A percentile compares a stretch with the other conserved stretches of the same genome.
Conservation (phyloP, 1,140 invertebrate genomes). For the Lethrus apterus region DNA sequence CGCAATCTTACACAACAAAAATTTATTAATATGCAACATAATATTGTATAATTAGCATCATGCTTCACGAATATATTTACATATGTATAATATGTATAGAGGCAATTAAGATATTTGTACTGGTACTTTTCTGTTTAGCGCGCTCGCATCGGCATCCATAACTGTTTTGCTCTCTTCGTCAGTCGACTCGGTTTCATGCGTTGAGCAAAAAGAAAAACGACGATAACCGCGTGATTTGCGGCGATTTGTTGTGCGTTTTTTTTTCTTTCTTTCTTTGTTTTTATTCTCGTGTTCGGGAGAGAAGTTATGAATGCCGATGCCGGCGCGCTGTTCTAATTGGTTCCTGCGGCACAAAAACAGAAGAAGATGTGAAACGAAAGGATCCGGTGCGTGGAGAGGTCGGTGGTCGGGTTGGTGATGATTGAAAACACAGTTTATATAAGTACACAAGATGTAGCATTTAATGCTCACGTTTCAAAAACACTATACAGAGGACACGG, state of each 20-base stretch:
- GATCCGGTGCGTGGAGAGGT: constrained; percentile 23
- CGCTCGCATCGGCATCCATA: constrained; percentile 6
- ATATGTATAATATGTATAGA: constrained; percentile 16
- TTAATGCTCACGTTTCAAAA: constrained; percentile 59
- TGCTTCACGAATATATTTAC: constrained; percentile 16
- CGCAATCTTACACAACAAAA: constrained; percentile 16
- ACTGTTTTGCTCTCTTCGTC: constrained; percentile 8
- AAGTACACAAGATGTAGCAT: constrained; percentile 57
- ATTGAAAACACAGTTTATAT: constrained; percentile 45
- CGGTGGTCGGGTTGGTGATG: constrained; percentile 33
- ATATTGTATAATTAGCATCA: constrained; percentile 17
- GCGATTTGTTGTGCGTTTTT: too few species aligned
- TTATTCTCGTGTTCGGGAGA: not conserved
- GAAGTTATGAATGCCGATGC: constrained; percentile 7
- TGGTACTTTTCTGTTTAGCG: constrained; percentile 12
- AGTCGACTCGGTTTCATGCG: too few species aligned
- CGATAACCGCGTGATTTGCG: too few species aligned
- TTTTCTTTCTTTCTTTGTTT: not conserved
- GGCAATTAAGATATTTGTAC: constrained; percentile 17
- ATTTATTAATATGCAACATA: constrained; percentile 16
- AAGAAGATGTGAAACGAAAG: constrained; percentile 1
- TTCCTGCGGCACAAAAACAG: constrained; percentile 10
- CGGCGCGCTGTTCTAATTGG: constrained; percentile 3
- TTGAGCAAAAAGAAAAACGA: too few species aligned
- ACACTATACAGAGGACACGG: constrained; percentile 54